Evolutionary conservation across 1,140 invertebrate genomes (phyloP), one percentile per base, ranked within the genome.

Genomic region (Meloidogyne floridensis): DNA sequence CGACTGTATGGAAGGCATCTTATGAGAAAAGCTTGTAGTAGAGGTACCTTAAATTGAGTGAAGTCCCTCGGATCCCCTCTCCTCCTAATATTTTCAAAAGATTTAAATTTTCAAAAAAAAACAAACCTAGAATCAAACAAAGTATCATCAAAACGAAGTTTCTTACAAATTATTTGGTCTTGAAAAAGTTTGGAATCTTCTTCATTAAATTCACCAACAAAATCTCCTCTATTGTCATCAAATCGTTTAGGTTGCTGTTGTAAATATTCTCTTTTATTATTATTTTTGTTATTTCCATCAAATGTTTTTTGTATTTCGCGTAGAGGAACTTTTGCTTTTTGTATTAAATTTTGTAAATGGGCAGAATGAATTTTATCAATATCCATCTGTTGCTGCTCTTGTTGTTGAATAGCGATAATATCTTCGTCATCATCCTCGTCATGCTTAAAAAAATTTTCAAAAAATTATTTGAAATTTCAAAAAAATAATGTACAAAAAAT

Each of bases 371-470:
- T 54, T 18, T 54, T 53, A 15, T 59, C 2, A 2, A 2, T 54
- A 32, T n/a, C 53, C 6, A 59, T 20, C 13, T 80, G 43, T 18
- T 18, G 6, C 20, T 51, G 74, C n/a, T n/a, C n/a, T 80, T 59
- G 53, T 3, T 54, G 53, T 3, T 54, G 2, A n/a, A 65, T 11
- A 2, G 7, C 59, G 18, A 65, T 65, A 18, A 15, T 15, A 10
- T 59, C 56, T 0, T 69, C 18, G 54, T 87, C 84, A 43, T 83
- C 84, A 13, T 90, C 87, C 9, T 90, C 84, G 20, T 91, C 87
- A 76, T 90, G 87, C 70, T 85, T 93, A 93, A 82, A 2, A 93
- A 92, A 6, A 47, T 93, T 93, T 72, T 89, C 85, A 59, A 84
- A 85, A 70, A 70, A 76, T 47, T 72, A 43, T 71, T 18, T 84